Evolutionary conservation across 2,113 vertebrate species (phyloP).

Genomic region (Ceyx melanurus): DNA sequence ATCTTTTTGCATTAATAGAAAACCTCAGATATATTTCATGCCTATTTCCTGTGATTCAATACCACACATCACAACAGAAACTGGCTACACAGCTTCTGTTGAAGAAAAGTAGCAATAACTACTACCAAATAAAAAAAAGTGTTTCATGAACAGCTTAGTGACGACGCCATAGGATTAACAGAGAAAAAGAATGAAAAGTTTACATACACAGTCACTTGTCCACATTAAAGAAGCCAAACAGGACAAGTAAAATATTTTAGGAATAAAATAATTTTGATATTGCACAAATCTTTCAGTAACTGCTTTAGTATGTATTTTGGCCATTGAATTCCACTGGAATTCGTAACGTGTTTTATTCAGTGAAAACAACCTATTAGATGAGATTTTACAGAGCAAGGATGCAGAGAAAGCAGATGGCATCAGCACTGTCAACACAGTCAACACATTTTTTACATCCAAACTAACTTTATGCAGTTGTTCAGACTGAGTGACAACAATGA

Average conservation of each 20-base stretch:
- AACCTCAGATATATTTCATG: background rate
- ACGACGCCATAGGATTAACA: background rate
- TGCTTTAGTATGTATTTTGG: background rate
- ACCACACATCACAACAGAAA: background rate
- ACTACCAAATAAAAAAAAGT: background rate
- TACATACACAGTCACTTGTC: background rate
- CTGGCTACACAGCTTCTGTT: background rate
- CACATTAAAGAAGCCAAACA: background rate
- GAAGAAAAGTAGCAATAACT: background rate
- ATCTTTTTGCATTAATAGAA: background rate
- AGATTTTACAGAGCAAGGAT: background rate
- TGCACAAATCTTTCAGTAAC: background rate
- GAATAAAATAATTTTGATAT: background rate
- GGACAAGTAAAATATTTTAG: background rate
- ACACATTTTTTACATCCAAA: background rate
- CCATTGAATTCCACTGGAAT: background rate
- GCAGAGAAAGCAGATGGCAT: background rate
- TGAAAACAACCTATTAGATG: background rate
- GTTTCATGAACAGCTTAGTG: background rate
- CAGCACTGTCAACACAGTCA: background rate
- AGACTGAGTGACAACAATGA: background rate
- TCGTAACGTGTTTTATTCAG: background rate
- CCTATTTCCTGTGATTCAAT: background rate
- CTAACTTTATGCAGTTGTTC: background rate
- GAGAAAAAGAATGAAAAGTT: background rate